Base-by-base conservation (phyloP, 53 echinoderm and acorn worm genomes). In the Apostichopus leukothele region DNA sequence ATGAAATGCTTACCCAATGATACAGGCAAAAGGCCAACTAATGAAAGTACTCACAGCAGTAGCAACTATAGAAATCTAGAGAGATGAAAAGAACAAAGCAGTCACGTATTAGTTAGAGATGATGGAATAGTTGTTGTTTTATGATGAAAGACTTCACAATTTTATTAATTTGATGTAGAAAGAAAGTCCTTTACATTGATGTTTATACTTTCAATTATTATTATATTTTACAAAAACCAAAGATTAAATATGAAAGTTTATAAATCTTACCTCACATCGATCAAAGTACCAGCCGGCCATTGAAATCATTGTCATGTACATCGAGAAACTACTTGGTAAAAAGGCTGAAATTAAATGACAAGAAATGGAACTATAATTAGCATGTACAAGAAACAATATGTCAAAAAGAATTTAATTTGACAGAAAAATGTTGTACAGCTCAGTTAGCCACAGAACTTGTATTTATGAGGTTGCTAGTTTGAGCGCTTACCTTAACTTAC, bases 11-110 rank as follows among this genome's bases (percentile, higher is more conserved):
- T 90, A 97, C 97, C 97, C 97, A 75, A 97, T 89, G 2, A 94
- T 94, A 9, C 95, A 94, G 50, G 97, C 97, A 95, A 97, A 97
- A 11, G 97, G 97, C 97, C 97, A 96, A 76, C 96, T 93, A 18
- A 96, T 91, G 74, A 96, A 89, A 25, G 96, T 88, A 86, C 96
- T 96, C n/a, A 95, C 80, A 55, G 96, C 96, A 79, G 95, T 96
- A 4, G 91, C 93, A 20, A 96, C 23, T 74, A 96, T 92, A 7
- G 96, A 93, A 18, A 96, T 89, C 96, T 96, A 76, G 5, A 90
- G 73, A 39, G 5, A 71, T 5, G 20, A 71, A 71, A 71, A 71
- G 4, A 57, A 57, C 7, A 57, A 39, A 39, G 0, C 39, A 1
- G 9, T 57, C 57, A 8, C 1, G 6, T 9, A 57, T 57, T 57